phyloP scores from a whole-genome alignment of 2,113 vertebrate genomes.

The Callaeas wilsoni region DNA sequence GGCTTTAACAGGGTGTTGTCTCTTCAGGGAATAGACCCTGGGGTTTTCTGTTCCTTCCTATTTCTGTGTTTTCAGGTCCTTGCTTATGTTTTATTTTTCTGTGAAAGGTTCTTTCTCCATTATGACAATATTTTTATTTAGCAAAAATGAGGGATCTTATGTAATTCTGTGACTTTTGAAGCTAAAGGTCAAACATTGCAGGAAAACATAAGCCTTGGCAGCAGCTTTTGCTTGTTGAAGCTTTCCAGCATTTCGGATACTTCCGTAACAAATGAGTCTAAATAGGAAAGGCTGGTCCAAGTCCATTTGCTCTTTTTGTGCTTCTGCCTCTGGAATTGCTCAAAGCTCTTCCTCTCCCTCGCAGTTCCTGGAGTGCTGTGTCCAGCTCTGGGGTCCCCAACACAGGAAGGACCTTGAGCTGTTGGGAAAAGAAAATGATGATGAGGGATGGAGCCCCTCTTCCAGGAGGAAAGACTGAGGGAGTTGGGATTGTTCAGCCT shows the following conservation, averaged over 20 bases:
- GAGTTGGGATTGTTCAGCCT: neutral
- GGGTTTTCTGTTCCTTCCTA: neutral
- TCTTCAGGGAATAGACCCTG: neutral
- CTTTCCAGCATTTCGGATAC: neutral
- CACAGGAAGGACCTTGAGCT: neutral
- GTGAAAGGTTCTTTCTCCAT: neutral
- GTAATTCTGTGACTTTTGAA: neutral
- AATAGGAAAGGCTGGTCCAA: neutral
- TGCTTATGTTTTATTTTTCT: neutral
- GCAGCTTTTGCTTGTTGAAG: neutral
- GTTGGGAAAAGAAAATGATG: neutral
- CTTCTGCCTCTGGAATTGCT: neutral
- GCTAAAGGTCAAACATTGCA: neutral
- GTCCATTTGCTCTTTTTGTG: neutral
- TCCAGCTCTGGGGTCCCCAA: neutral
- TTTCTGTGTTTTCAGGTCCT: neutral
- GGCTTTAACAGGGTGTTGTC: neutral
- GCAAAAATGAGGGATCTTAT: neutral
- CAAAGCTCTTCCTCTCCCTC: neutral
- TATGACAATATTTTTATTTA: neutral
- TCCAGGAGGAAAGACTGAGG: neutral
- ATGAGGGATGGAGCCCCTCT: neutral
- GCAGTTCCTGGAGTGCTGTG: neutral
- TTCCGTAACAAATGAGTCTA: neutral
- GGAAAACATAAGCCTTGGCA: neutral